These are phyloP conservation scores for Ceratina australensis DNA, from an alignment of 1,140 invertebrate genomes.

Conservation along the genomic window DNA sequence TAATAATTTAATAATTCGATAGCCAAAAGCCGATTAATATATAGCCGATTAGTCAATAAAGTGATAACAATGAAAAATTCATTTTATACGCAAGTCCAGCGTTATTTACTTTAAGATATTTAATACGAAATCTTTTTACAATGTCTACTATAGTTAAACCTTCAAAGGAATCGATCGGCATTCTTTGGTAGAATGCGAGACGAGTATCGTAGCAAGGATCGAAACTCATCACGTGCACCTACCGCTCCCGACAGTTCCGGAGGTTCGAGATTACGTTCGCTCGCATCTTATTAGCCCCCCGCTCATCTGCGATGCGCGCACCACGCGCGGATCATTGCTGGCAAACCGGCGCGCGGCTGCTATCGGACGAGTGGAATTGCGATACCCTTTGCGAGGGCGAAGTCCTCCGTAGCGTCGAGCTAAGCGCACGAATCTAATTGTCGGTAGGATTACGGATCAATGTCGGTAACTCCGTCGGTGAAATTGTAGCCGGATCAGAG, in stretches of 20 bases:
- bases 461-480: conserved; percentile 29
- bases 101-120: too few relatives aligned
- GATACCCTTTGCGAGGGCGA: conserved; percentile 45
- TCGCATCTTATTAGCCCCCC: conserved; percentile 59
- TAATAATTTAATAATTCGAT: too few relatives aligned
- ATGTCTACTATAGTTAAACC: too few relatives aligned
- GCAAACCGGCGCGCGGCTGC: background rate
- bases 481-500: conserved; percentile 53
- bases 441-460: conserved; percentile 52
- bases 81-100: too few relatives aligned
- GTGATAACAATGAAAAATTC: too few relatives aligned
- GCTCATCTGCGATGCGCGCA: conserved; percentile 53
- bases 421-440: conserved; percentile 54
- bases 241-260: conserved; percentile 28
- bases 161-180: too few relatives aligned
- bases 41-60: too few relatives aligned
- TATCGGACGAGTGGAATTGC: conserved; percentile 56
- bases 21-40: too few relatives aligned
- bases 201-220: conserved; percentile 12
- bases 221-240: conserved; percentile 23
- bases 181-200: too few relatives aligned
- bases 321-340: conserved; percentile 45
- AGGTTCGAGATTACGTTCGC: conserved; percentile 57
- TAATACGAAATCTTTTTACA: too few relatives aligned
- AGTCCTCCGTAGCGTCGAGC: background rate